Percentiles rank a stretch among this genome's conserved stretches.
phyloP scores from a whole-genome alignment of 2,797 vertebrate species.

The Ceryle rudis region DNA sequence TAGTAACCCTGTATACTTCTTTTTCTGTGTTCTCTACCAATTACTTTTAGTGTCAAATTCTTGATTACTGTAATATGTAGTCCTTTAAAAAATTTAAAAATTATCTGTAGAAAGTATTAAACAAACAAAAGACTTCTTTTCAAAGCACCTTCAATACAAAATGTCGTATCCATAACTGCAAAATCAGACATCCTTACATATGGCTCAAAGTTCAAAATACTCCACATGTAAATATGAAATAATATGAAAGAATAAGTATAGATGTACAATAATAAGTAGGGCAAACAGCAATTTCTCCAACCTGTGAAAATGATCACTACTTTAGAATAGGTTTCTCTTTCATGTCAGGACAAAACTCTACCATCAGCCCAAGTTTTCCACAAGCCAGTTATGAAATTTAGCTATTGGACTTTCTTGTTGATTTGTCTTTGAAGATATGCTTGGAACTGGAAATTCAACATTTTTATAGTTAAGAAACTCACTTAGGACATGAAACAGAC shows the following conservation, averaged over 20 bases:
- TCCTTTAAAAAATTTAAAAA: slow-evolving; percentile 53
- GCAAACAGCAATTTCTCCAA: background rate
- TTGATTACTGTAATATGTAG: slow-evolving; percentile 72
- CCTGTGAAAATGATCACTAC: background rate
- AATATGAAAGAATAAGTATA: background rate
- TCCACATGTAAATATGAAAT: background rate
- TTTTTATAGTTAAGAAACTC: slow-evolving; percentile 30
- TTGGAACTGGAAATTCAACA: slow-evolving; percentile 35
- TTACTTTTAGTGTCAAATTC: slow-evolving; percentile 76
- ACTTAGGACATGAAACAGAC: slow-evolving; percentile 1
- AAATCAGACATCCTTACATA: slow-evolving; percentile 5
- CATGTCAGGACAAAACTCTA: slow-evolving; percentile 8
- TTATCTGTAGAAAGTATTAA: slow-evolving; percentile 46
- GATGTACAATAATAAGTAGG: background rate
- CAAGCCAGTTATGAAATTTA: background rate
- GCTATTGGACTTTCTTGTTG: background rate
- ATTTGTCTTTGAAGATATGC: background rate
- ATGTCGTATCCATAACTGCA: slow-evolving; percentile 25
- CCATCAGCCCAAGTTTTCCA: background rate
- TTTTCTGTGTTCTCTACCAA: slow-evolving; percentile 74
- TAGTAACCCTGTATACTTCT: slow-evolving; percentile 82
- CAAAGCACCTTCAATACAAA: slow-evolving; percentile 35
- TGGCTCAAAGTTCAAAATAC: background rate
- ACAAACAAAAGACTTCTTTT: slow-evolving; percentile 48
- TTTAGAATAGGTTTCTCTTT: background rate